A percentile compares a stretch with the other conserved stretches of the same genome.
Conservation (phyloP, 2,888 invertebrate genomes). For the Elmis aenea region DNA sequence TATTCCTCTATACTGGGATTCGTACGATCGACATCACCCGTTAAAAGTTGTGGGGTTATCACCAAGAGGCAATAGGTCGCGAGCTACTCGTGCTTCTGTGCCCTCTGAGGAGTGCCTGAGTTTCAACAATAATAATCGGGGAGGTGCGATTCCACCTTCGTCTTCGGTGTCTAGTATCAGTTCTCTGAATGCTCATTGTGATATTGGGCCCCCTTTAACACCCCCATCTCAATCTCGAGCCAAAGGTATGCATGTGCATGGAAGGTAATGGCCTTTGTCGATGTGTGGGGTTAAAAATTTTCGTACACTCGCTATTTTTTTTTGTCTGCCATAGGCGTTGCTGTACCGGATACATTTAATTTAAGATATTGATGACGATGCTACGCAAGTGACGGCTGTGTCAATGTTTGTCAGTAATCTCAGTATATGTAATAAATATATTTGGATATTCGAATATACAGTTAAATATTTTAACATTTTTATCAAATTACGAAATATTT, state of each 20-base stretch:
- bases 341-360: no score
- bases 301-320: no score
- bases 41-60: slow-evolving; percentile 47
- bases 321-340: no score
- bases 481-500: no score
- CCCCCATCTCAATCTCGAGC: slow-evolving; percentile 41
- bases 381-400: no score
- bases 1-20: slow-evolving; percentile 86
- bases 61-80: slow-evolving; percentile 47
- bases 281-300: slow-evolving; percentile 1
- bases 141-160: slow-evolving; percentile 49
- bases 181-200: slow-evolving; percentile 46
- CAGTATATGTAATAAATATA: no score
- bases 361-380: no score
- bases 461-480: no score
- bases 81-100: slow-evolving; percentile 53
- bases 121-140: slow-evolving; percentile 47
- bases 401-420: no score
- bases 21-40: slow-evolving; percentile 66
- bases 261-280: no score
- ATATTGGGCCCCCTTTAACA: slow-evolving; percentile 36
- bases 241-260: slow-evolving; percentile 40
- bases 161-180: slow-evolving; percentile 51
- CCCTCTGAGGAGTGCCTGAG: slow-evolving; percentile 56
- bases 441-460: no score